Base-by-base conservation (phyloP, 2,113 vertebrate genomes). In the Cololabis saira region DNA sequence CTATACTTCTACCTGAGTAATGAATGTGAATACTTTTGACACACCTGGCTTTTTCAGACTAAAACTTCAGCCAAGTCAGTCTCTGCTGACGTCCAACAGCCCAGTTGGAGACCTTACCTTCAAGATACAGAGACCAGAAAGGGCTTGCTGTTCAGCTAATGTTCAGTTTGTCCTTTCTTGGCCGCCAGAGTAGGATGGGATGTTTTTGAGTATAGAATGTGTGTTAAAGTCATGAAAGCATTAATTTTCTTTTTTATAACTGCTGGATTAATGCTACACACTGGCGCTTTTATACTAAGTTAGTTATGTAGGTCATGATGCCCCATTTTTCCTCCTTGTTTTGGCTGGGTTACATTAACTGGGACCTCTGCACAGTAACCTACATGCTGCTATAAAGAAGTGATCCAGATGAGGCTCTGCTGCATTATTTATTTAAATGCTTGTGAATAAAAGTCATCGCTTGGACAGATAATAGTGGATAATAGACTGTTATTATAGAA, bases 261-360 rank as follows among this genome's bases (percentile, higher is more conserved):
- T 27, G 24, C 24, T 3, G 24, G 24, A 18, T 19, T 56, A 51
- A 50, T 42, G 21, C 42, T 18, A 2, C 12, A 19, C 49, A 44
- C 61, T 18, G n/a, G 12, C 18, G 12, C 37, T 63, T 85, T 71
- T 65, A 72, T 50, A 49, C 50, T 14, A 51, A 66, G 53, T 65
- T 58, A 24, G 54, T 67, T 55, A 92, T 90, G 69, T 90, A 71
- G 88, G 87, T 81, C 86, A 75, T 42, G 47, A 76, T 86, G 81
- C 47, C 88, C 89, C 69, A 88, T 82, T 85, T 91, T 85, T 63
- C 24, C 43, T 27, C 18, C 50, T 66, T 54, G 30, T 60, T 70
- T 78, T 84, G 71, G 73, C 79, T 58, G 73, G 21, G 42, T 49
- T 74, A 45, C 74, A 65, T 59, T 57, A 65, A 74, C 74, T 67